Conservation (phyloP, 2,888 invertebrate species). For the Leptopilina myrica region DNA sequence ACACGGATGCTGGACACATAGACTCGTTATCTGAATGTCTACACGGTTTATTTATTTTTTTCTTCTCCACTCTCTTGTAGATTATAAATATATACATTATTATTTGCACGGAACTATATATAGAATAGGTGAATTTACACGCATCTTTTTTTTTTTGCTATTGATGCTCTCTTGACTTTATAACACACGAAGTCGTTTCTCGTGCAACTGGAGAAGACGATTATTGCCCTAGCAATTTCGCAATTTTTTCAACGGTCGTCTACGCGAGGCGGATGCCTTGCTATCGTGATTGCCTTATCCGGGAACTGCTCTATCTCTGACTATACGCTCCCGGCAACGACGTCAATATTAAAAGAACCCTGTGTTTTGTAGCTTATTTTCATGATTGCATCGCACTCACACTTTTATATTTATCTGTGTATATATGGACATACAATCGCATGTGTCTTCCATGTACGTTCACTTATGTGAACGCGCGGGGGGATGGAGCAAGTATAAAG, state of each 20-base stretch:
- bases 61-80: neutral
- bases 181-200: conserved; percentile 16
- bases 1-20: conserved; percentile 3
- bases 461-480: neutral
- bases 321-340: conserved; percentile 41
- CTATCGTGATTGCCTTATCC: conserved; percentile 35
- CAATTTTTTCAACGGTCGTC: conserved; percentile 29
- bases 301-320: conserved; percentile 15
- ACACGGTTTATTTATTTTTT: neutral
- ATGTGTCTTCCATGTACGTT: neutral
- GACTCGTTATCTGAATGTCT: neutral
- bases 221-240: conserved; percentile 36
- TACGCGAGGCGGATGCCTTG: conserved; percentile 29
- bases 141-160: conserved; percentile 11
- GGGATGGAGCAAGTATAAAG: conserved; percentile 12
- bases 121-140: conserved; percentile 18
- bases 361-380: conserved; percentile 47
- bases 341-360: conserved; percentile 43
- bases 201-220: conserved; percentile 19
- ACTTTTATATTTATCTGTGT: neutral
- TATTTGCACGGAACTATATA: neutral
- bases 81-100: neutral
- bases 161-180: conserved; percentile 18
- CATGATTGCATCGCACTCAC: conserved; percentile 44
- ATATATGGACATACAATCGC: neutral